Evolutionary conservation across 2,888 invertebrate species (phyloP).

Genomic region (Chromoteleia sp.): DNA sequence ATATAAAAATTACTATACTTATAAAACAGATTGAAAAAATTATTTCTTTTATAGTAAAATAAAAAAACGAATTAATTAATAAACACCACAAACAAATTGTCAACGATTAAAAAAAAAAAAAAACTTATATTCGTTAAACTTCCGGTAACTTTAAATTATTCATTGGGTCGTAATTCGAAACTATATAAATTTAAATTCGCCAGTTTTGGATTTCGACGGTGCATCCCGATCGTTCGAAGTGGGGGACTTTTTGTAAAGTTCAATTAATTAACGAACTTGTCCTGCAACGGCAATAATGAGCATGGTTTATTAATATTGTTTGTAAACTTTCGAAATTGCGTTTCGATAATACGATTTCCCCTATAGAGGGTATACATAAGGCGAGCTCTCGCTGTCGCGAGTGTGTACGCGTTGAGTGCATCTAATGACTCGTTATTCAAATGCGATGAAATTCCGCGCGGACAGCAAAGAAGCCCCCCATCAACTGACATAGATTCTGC

Average conservation of each 20-base stretch:
- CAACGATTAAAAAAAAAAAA: no score
- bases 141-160: no score
- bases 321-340: slow-evolving; percentile 47
- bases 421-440: slow-evolving; percentile 63
- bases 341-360: slow-evolving; percentile 46
- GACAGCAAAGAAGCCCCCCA: slow-evolving; percentile 28
- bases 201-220: background rate
- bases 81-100: no score
- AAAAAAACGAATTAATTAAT: no score
- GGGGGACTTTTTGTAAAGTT: slow-evolving; percentile 16
- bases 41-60: no score
- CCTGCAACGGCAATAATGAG: slow-evolving; percentile 10
- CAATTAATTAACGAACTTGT: slow-evolving; percentile 28
- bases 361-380: background rate
- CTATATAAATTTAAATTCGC: background rate
- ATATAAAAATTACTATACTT: no score
- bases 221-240: slow-evolving; percentile 8
- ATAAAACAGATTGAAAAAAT: no score
- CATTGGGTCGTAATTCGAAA: no score
- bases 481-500: slow-evolving; percentile 54
- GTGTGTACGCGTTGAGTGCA: slow-evolving; percentile 28
- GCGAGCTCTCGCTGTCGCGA: slow-evolving; percentile 37
- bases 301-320: slow-evolving; percentile 45
- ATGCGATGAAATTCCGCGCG: slow-evolving; percentile 46
- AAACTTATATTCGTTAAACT: no score